Conservation (phyloP, 2,113 vertebrate species). For the Empidonax traillii region DNA sequence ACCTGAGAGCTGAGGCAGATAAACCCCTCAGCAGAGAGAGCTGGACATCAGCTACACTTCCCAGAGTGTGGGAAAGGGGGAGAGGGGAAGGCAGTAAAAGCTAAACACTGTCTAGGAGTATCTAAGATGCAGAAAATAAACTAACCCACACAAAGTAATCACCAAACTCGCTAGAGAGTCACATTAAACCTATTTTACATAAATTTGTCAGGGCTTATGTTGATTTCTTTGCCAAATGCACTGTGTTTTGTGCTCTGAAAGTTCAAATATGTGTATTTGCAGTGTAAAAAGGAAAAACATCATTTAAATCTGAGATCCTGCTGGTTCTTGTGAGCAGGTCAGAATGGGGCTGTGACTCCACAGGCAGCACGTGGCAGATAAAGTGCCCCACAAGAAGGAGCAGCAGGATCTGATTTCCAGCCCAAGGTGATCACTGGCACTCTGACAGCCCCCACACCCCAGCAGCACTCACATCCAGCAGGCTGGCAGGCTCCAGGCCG, state of each 20-base stretch:
- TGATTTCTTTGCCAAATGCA: neutral
- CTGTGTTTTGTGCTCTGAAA: neutral
- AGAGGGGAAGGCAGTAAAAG: neutral
- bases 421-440: neutral
- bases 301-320: neutral
- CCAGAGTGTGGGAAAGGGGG: neutral
- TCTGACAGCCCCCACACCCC: neutral
- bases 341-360: neutral
- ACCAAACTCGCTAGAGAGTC: neutral
- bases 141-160: neutral
- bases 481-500: constrained; percentile 74
- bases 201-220: neutral
- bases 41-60: neutral
- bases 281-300: neutral
- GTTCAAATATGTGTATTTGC: neutral
- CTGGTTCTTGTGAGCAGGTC: neutral
- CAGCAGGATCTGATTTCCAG: neutral
- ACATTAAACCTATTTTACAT: neutral
- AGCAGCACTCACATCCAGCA: constrained; percentile 78
- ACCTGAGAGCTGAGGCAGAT: neutral
- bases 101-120: neutral
- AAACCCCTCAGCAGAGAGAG: neutral
- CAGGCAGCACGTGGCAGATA: neutral
- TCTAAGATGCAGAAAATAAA: neutral
- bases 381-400: neutral